Evolutionary conservation across 2,888 invertebrate species (phyloP).

Genomic region (Diploptera punctata): DNA sequence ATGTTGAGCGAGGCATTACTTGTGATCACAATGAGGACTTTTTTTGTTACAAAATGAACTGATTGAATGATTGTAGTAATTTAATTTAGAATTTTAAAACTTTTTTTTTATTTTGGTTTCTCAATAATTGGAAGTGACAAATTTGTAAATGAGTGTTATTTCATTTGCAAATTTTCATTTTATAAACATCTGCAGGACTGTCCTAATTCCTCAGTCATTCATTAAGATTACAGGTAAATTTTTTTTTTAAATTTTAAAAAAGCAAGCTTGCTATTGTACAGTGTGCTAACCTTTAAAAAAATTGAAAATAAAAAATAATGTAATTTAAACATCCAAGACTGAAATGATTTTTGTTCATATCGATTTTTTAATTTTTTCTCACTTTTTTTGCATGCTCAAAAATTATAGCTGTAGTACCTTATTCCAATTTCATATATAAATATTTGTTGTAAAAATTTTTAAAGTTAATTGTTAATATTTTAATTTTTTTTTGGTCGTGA

Average conservation of each 20-base stretch:
- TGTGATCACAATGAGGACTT: conserved; percentile 2
- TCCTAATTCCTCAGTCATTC: background rate
- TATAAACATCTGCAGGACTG: background rate
- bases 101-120: background rate
- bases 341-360: conserved; percentile 5
- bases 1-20: conserved; percentile 2
- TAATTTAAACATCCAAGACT: background rate
- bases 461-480: too few relatives aligned
- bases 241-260: conserved; percentile 1
- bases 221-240: background rate
- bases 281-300: conserved; percentile 8
- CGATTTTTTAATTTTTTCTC: too few relatives aligned
- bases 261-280: conserved; percentile 17
- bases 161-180: conserved; percentile 16
- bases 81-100: conserved; percentile 7
- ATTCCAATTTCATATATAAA: too few relatives aligned
- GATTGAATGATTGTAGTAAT: conserved; percentile 17
- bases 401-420: too few relatives aligned
- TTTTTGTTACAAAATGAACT: conserved; percentile 7
- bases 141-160: background rate
- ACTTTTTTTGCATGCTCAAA: too few relatives aligned
- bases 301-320: background rate
- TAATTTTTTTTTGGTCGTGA: too few relatives aligned
- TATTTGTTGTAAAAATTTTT: too few relatives aligned
- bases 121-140: background rate